Evolutionary conservation across 2,888 invertebrate species (phyloP).

Genomic region (Noctua pronuba): DNA sequence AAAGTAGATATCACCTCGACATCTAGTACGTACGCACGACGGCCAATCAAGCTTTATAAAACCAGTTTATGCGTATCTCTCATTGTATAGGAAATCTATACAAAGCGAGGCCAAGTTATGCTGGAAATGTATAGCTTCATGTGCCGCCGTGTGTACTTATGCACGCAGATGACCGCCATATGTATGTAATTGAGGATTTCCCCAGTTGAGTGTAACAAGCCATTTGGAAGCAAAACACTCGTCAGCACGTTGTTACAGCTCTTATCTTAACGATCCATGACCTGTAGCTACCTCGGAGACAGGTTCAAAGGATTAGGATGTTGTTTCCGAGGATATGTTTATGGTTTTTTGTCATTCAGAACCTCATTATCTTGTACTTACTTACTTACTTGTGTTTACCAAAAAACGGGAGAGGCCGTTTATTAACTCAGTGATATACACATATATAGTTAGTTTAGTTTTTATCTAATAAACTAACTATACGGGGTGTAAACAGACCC

Average conservation of each 20-base stretch:
- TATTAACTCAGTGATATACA: too few relatives aligned
- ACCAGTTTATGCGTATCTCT: too few relatives aligned
- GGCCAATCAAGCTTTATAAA: too few relatives aligned
- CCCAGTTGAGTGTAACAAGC: constrained; percentile 36
- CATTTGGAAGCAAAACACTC: constrained; percentile 34
- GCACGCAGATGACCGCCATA: neutral
- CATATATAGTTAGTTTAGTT: too few relatives aligned
- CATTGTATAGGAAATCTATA: too few relatives aligned
- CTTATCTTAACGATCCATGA: constrained; percentile 40
- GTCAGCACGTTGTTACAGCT: constrained; percentile 12
- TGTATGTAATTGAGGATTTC: constrained; percentile 49
- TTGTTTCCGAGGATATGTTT: neutral
- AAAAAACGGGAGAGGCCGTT: neutral
- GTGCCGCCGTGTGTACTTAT: too few relatives aligned
- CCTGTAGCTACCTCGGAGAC: constrained; percentile 6
- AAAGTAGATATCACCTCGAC: neutral
- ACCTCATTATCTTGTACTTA: neutral
- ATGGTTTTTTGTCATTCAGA: neutral
- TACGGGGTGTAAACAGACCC: too few relatives aligned
- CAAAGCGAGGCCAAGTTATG: too few relatives aligned
- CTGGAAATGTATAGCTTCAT: too few relatives aligned
- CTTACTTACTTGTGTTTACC: neutral
- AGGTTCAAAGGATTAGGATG: constrained; percentile 4
- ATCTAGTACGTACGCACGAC: too few relatives aligned
- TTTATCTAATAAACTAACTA: too few relatives aligned